Evolutionary conservation across 2,797 vertebrate genomes (phyloP), one percentile per base, ranked within the genome.

Genomic region (Anas bernieri): DNA sequence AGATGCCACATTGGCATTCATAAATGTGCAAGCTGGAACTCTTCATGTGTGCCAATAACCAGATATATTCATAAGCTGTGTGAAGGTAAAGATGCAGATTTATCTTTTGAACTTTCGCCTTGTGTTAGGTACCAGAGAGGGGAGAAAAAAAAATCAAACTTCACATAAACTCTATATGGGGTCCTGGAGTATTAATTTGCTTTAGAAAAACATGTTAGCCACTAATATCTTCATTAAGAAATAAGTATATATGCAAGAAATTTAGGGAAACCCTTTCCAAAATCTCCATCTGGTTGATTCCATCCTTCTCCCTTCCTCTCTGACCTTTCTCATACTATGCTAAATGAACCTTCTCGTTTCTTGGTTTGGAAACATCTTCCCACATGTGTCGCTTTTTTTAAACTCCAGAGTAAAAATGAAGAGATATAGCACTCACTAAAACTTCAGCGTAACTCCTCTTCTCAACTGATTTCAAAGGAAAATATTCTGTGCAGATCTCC

Each of bases 381-480:
- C 90, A 83, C 58, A 86, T 74, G 8, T 79, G n/a, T 64, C 6
- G 1, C 26, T 90, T 93, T 91, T 91, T 93, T 94, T 17, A 88
- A 94, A 88, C 37, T 86, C 69, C 45, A 84, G 89, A 92, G 90
- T 62, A 83, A 93, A 92, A 95, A 76, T 20, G 80, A 92, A 83
- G 76, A 69, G 22, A 50, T 64, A 21, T 14, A 88, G 78, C n/a
- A 80, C 76, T 83, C 63, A 66, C 75, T 96, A 83, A 93, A 92
- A 82, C 61, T 88, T 70, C 79, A 94, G 46, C 5, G 13, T 86
- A 93, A 92, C 88, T 94, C 39, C 67, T 92, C 75, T 83, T 94
- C 74, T 91, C 76, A 89, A 90, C 56, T 75, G 78, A 93, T 96
- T 95, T 96, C 67, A 95, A 96, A 95, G 80, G 72, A 94, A 94